Evolutionary conservation across 1,140 invertebrate species (phyloP).

Genomic region (Trachymyrmex cornetzi): DNA sequence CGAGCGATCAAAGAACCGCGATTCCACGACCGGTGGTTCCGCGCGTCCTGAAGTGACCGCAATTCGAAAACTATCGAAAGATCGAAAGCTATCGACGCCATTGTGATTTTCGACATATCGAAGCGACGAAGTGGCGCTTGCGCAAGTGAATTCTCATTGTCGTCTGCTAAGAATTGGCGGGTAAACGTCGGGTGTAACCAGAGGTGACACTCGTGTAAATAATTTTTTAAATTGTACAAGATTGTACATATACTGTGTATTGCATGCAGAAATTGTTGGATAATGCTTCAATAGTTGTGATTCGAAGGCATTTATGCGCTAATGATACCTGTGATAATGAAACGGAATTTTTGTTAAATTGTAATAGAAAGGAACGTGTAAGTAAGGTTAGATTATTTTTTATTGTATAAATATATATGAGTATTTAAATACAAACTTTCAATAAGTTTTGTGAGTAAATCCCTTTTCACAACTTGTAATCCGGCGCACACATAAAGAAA

Average conservation of each 20-base stretch:
- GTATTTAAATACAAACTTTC: not conserved
- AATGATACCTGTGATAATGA: not conserved
- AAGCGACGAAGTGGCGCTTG: not conserved
- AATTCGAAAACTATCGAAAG: constrained; percentile 31
- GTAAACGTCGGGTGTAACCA: not conserved
- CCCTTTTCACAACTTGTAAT: not conserved
- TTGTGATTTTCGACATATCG: constrained; percentile 22
- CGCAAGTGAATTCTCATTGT: constrained; percentile 11
- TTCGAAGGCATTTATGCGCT: not conserved
- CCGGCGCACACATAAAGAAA: not conserved
- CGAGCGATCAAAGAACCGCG: not conserved
- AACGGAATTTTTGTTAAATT: constrained; percentile 9
- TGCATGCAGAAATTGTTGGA: not conserved
- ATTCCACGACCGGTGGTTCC: not conserved
- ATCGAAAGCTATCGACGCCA: not conserved
- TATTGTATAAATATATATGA: not conserved
- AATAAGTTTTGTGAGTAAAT: not conserved
- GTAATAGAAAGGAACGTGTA: not conserved
- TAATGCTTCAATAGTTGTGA: not conserved
- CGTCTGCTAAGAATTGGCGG: constrained; percentile 45
- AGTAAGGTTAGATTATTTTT: constrained; percentile 29
- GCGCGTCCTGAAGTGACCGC: too few relatives aligned
- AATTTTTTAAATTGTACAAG: not conserved
- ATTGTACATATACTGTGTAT: not conserved
- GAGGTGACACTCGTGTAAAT: not conserved